phyloP scores from a whole-genome alignment of 2,888 invertebrate species.

The Leptopilina drosophilae region DNA sequence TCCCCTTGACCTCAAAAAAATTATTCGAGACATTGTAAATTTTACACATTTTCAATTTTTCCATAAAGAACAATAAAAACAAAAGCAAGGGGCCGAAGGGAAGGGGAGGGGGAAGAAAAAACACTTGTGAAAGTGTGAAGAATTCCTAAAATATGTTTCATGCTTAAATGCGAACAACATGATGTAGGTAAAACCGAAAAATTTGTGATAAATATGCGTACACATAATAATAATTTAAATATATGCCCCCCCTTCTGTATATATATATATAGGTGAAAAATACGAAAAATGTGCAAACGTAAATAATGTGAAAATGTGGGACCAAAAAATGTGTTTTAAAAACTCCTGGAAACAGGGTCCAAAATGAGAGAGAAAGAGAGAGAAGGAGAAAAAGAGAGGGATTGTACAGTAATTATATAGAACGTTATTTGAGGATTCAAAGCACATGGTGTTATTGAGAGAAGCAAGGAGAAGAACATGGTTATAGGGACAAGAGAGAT shows the following conservation, averaged over 20 bases:
- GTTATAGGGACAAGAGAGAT: conserved; percentile 19
- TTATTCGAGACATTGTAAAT: too few species aligned
- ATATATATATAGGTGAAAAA: neutral
- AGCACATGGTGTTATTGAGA: conserved; percentile 35
- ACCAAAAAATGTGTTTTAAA: neutral
- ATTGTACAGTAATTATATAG: neutral
- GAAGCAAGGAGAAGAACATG: conserved; percentile 6
- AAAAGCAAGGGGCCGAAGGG: neutral
- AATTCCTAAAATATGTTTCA: neutral
- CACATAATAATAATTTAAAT: too few species aligned
- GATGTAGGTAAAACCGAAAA: neutral
- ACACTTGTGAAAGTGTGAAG: neutral
- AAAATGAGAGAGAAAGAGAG: too few species aligned
- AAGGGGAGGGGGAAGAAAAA: neutral
- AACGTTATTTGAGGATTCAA: conserved; percentile 18
- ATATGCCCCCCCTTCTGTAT: too few species aligned
- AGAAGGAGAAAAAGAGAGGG: neutral
- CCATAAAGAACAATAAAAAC: too few species aligned
- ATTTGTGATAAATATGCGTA: neutral
- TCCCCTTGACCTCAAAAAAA: too few species aligned
- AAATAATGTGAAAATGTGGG: conserved; percentile 5
- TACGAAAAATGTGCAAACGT: conserved; percentile 7
- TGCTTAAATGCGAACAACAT: too few species aligned
- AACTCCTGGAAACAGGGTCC: neutral
- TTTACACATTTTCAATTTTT: too few species aligned